These are phyloP conservation scores for Nothobranchius furzeri DNA, from an alignment of 2,113 vertebrate species.

Conservation along the genomic window DNA sequence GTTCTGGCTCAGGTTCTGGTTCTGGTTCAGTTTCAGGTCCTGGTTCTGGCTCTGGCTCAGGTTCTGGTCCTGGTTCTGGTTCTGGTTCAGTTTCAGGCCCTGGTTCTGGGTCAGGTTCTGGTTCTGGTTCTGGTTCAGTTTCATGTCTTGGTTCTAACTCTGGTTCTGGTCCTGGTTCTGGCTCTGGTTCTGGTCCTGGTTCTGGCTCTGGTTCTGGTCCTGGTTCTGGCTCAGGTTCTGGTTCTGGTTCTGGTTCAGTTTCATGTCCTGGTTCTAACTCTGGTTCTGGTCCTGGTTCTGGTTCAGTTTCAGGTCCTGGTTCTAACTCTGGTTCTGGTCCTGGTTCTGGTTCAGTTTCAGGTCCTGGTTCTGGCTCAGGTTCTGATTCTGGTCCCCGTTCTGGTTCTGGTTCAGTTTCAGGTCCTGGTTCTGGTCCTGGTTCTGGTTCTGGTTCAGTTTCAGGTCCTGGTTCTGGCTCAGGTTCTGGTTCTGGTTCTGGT, in stretches of 20 bases:
- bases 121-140: neutral
- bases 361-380: neutral
- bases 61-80: too few species aligned
- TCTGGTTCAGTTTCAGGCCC: neutral
- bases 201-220: too few species aligned
- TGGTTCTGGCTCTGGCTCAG: too few species aligned
- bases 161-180: neutral
- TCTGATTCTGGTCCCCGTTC: neutral
- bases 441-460: neutral
- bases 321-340: too few species aligned
- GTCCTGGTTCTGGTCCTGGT: neutral
- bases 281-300: neutral
- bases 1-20: neutral
- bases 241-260: neutral
- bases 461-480: neutral
- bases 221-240: neutral
- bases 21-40: too few species aligned
- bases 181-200: too few species aligned
- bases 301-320: neutral
- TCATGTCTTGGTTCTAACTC: too few species aligned
- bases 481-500: neutral
- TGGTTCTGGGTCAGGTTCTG: neutral
- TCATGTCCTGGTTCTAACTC: too few species aligned
- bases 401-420: too few species aligned
- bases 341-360: neutral